A percentile compares a stretch with the other conserved stretches of the same genome.
Evolutionary conservation across 2,888 invertebrate species (phyloP).

Genomic region (Temnothorax unifasciatus): DNA sequence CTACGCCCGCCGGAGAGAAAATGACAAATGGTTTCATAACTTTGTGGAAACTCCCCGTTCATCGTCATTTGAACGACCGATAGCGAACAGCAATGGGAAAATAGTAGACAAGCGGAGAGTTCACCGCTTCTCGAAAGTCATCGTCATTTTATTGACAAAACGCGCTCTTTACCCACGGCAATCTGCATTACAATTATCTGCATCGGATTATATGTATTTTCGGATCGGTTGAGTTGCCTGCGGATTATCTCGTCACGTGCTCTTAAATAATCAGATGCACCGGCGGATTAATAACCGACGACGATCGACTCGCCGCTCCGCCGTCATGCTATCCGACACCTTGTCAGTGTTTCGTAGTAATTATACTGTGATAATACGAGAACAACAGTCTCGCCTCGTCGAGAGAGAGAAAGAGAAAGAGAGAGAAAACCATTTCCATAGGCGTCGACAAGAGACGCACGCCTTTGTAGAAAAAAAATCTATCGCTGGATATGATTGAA

Average conservation of each 20-base stretch:
- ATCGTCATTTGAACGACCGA: not conserved
- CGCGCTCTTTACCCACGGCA: not conserved
- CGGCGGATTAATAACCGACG: slow-evolving; percentile 24
- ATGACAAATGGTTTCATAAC: slow-evolving; percentile 6
- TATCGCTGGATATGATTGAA: not conserved
- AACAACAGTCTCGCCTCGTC: slow-evolving; percentile 21
- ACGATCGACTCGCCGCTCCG: not conserved
- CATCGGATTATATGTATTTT: not conserved
- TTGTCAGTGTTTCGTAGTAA: slow-evolving; percentile 32
- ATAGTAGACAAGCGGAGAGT: not conserved
- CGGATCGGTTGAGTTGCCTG: not conserved
- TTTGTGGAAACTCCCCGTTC: not conserved
- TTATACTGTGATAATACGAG: slow-evolving; percentile 38
- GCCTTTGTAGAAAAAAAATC: not conserved
- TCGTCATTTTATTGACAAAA: not conserved
- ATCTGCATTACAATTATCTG: not conserved
- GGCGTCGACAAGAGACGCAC: slow-evolving; percentile 4
- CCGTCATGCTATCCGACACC: slow-evolving; percentile 15
- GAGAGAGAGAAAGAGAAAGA: not conserved
- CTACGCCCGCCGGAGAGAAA: slow-evolving; percentile 1
- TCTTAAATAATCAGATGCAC: slow-evolving; percentile 24
- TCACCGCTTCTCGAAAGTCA: not conserved
- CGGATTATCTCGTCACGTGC: not conserved
- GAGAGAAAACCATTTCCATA: not conserved
- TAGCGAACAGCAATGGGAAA: not conserved